Evolutionary conservation across 2,888 invertebrate genomes (phyloP).

Genomic region (Stomorhina lunata): DNA sequence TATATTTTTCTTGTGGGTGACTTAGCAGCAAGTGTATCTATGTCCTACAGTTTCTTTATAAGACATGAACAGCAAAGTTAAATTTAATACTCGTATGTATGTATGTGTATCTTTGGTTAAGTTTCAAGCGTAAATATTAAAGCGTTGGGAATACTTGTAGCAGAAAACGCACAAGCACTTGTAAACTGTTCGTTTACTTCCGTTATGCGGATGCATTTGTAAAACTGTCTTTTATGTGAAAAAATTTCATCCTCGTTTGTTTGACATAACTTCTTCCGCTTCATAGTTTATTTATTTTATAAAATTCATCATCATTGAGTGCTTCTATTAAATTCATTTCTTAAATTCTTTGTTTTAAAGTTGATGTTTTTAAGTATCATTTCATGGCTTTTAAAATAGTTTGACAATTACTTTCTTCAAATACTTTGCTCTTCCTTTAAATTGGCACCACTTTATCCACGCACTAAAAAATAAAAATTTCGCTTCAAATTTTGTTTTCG

Average conservation of each 20-base stretch:
- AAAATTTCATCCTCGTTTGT: not conserved
- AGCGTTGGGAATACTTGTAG: not conserved
- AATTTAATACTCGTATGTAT: not conserved
- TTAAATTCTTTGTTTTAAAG: not conserved
- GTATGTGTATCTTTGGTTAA: not conserved
- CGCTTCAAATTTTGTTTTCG: too few relatives aligned
- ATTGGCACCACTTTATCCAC: not conserved
- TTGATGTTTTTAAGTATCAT: not conserved
- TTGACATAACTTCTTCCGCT: conserved; percentile 36
- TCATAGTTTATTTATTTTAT: conserved; percentile 25
- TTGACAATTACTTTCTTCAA: too few relatives aligned
- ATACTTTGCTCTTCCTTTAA: too few relatives aligned
- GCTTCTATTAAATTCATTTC: not conserved
- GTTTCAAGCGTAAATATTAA: not conserved
- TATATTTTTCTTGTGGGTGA: not conserved
- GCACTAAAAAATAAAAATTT: too few relatives aligned
- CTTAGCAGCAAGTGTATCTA: not conserved
- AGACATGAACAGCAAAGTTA: not conserved
- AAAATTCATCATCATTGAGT: too few relatives aligned
- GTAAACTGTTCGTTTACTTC: too few relatives aligned
- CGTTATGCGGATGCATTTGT: too few relatives aligned
- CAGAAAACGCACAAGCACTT: too few relatives aligned
- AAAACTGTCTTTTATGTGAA: not conserved
- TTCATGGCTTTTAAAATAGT: not conserved
- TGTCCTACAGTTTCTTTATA: not conserved